Base-by-base conservation (phyloP, 2,888 invertebrate genomes). In the Mythimna albipuncta region DNA sequence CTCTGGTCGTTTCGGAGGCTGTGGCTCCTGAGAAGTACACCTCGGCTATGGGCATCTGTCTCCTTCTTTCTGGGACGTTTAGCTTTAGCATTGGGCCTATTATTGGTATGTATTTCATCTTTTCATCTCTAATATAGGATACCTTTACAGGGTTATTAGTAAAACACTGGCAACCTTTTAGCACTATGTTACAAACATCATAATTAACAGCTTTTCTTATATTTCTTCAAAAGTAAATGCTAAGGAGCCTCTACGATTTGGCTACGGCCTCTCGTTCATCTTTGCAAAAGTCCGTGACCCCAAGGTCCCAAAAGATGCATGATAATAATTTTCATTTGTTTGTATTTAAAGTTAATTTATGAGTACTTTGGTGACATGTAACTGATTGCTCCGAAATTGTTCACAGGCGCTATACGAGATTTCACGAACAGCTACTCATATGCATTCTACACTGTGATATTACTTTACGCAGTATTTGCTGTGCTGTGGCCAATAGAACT, bases 21-120 rank as follows among this genome's bases (percentile, higher is more conserved):
- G 84, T 83, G 7, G 54, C 58, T 2, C 81, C 81, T 11, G 67
- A 75, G 26, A 75, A 81, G 55, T 81, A 83, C n/a, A 81, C 81
- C 4, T 75, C 81, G 19, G 81, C 81, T 32, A 35, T 81, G 64
- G 75, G 81, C 38, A 58, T 83, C 0, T 9, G 0, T 41, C 13
- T 70, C 7, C 50, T 81, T 10, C 2, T 80, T 3, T 7, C 6
- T 68, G 81, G 81, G 0, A 19, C 16, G 13, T 19, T 67, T 0
- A 68, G 83, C 54, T 55, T 83, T 9, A 16, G 16, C 6, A 10
- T 55, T 62, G 84, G 81, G 19, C 84, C 84, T 35, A 47, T 32
- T 35, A 32, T 83, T 68, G 81, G 81, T 81, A 57, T 13, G 81
- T 83, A 58, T 26, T 21, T 35, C 0, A 6, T 47, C 2, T 26